Conservation (phyloP, 1,140 invertebrate species). For the Ruditapes philippinarum region DNA sequence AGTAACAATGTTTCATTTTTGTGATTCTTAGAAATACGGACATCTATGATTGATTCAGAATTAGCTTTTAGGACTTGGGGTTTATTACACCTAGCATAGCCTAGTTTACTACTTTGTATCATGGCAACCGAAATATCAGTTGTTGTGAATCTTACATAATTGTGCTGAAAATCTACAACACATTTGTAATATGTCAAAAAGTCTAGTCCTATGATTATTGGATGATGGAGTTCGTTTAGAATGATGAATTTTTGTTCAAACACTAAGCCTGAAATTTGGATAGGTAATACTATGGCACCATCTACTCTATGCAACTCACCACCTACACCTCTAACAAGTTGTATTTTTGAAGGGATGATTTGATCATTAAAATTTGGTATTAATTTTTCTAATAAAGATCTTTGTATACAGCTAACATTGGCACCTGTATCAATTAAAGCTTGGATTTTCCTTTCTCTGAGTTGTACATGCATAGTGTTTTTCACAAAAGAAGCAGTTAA, state of each 20-base stretch:
- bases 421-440: slow-evolving; percentile 68
- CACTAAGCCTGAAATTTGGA: background rate
- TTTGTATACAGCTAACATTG: slow-evolving; percentile 30
- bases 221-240: slow-evolving; percentile 63
- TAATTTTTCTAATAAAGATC: background rate
- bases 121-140: background rate
- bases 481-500: no score
- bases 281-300: background rate
- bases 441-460: slow-evolving; percentile 17
- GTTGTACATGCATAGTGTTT: no score
- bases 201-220: slow-evolving; percentile 65
- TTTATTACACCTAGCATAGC: slow-evolving; percentile 48
- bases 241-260: slow-evolving; percentile 41
- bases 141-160: slow-evolving; percentile 31
- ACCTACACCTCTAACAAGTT: slow-evolving; percentile 2
- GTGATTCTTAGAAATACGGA: slow-evolving; percentile 43
- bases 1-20: slow-evolving; percentile 56
- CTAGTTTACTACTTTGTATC: slow-evolving; percentile 35
- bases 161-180: slow-evolving; percentile 46
- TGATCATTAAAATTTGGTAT: background rate
- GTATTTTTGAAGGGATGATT: background rate
- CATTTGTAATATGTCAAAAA: slow-evolving; percentile 52
- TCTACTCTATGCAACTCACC: background rate
- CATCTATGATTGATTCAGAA: slow-evolving; percentile 40
- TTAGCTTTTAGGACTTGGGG: slow-evolving; percentile 25